phyloP scores from a whole-genome alignment of 2,797 vertebrate genomes.

The Acanthiza pusilla region DNA sequence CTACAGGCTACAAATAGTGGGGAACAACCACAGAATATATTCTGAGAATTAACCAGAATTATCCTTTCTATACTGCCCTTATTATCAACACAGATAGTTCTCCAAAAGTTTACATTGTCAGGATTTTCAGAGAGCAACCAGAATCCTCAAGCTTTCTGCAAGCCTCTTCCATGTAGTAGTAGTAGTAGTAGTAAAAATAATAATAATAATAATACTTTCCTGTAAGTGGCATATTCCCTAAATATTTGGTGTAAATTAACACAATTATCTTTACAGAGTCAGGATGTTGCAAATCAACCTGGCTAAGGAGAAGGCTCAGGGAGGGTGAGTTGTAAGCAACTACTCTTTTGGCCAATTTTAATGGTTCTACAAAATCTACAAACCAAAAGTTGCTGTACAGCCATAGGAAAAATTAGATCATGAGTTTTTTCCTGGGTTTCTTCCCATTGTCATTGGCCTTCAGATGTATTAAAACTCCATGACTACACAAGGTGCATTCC shows the following conservation, averaged over 20 bases:
- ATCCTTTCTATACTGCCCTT: background rate
- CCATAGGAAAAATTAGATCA: background rate
- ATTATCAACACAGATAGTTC: background rate
- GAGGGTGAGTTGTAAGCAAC: background rate
- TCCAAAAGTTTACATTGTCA: background rate
- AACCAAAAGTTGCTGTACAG: background rate
- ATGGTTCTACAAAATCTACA: background rate
- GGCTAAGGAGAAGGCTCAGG: background rate
- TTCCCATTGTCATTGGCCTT: background rate
- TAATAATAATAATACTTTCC: background rate
- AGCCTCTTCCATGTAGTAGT: background rate
- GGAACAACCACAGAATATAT: background rate
- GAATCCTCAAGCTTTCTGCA: background rate
- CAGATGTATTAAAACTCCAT: background rate
- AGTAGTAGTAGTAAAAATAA: background rate
- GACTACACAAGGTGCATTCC: background rate
- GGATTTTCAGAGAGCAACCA: background rate
- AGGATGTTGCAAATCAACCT: background rate
- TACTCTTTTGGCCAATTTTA: background rate
- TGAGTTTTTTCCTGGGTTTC: background rate
- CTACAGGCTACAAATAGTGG: background rate
- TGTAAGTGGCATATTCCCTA: background rate
- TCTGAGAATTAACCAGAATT: background rate
- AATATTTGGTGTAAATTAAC: background rate
- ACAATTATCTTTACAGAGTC: background rate